These are phyloP conservation scores for Melanchra persicariae DNA, from an alignment of 2,888 invertebrate species.

Conservation along the genomic window DNA sequence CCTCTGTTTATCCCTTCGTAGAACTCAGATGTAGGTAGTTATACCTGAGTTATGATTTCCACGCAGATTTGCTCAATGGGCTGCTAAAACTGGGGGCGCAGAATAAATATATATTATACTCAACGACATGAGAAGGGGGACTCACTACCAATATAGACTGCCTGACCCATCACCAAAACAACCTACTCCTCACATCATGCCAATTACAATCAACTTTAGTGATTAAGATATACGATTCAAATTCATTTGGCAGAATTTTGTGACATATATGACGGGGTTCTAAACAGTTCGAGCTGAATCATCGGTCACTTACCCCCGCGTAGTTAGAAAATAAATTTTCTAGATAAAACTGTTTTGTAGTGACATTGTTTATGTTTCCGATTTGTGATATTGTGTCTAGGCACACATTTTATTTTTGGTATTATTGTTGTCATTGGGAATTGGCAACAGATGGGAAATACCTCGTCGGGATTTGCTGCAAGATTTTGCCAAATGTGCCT, in stretches of 20 bases:
- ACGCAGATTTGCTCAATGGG: conserved; percentile 77
- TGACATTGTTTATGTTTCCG: conserved; percentile 64
- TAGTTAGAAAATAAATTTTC: conserved; percentile 80
- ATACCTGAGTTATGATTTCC: conserved; percentile 66
- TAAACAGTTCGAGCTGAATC: conserved; percentile 72
- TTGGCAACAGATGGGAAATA: conserved; percentile 22
- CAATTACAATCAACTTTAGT: conserved; percentile 29
- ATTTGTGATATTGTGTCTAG: conserved; percentile 46
- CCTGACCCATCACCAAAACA: conserved; percentile 27
- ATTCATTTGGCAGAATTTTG: conserved; percentile 21
- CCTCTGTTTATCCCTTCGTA: neutral
- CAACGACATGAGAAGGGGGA: conserved; percentile 71
- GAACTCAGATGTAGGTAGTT: conserved; percentile 2
- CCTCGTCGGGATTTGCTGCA: neutral
- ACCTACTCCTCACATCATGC: conserved; percentile 6
- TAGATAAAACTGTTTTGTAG: conserved; percentile 65
- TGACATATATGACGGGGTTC: conserved; percentile 45
- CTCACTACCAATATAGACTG: conserved; percentile 79
- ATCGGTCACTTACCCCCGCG: conserved; percentile 85
- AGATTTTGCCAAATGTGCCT: neutral
- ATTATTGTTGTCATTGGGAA: conserved; percentile 1
- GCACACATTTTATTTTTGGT: conserved; percentile 35
- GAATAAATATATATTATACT: conserved; percentile 84
- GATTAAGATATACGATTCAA: conserved; percentile 6
- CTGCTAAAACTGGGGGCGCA: conserved; percentile 74